Conservation (phyloP, 2,888 invertebrate species). For the Megalurothrips usitatus region DNA sequence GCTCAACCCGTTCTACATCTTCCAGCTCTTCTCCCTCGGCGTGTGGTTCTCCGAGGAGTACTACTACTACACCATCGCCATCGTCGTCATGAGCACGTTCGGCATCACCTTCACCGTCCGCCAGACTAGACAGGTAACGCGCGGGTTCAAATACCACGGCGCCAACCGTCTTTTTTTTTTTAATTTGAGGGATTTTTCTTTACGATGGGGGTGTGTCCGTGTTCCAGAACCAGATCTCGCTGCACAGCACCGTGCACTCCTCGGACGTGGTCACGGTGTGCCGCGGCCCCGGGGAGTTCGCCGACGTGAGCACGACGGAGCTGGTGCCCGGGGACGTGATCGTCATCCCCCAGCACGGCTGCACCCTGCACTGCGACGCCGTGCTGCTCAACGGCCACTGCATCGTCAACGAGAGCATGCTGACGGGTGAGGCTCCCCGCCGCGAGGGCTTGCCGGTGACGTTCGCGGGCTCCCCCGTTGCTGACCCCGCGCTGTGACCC, state of each 20-base stretch:
- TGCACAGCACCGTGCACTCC: slow-evolving; percentile 48
- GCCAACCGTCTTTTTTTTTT: too few species aligned
- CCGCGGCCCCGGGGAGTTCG: slow-evolving; percentile 46
- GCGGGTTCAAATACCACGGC: not conserved
- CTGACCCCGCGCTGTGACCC: slow-evolving; percentile 27
- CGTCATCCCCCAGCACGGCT: slow-evolving; percentile 73
- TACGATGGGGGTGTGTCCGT: not conserved
- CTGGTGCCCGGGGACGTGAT: slow-evolving; percentile 86
- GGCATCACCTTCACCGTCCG: slow-evolving; percentile 71
- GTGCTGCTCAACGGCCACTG: slow-evolving; percentile 80
- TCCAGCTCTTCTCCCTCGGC: slow-evolving; percentile 76
- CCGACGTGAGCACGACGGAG: slow-evolving; percentile 54
- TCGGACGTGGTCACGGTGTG: slow-evolving; percentile 52
- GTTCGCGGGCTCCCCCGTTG: too few species aligned
- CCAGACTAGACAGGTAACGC: slow-evolving; percentile 74
- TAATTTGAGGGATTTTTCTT: too few species aligned
- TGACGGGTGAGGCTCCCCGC: slow-evolving; percentile 62
- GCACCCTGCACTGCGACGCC: slow-evolving; percentile 77
- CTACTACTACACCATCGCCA: slow-evolving; percentile 78
- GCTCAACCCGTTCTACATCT: slow-evolving; percentile 83
- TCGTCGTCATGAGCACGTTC: slow-evolving; percentile 72
- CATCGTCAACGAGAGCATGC: slow-evolving; percentile 91
- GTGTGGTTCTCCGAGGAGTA: slow-evolving; percentile 84
- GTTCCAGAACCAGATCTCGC: slow-evolving; percentile 48
- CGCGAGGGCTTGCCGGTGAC: not conserved